Percentiles rank a stretch among this genome's conserved stretches.
phyloP scores from a whole-genome alignment of 2,888 invertebrate genomes.

The Tricholauxania praeusta region DNA sequence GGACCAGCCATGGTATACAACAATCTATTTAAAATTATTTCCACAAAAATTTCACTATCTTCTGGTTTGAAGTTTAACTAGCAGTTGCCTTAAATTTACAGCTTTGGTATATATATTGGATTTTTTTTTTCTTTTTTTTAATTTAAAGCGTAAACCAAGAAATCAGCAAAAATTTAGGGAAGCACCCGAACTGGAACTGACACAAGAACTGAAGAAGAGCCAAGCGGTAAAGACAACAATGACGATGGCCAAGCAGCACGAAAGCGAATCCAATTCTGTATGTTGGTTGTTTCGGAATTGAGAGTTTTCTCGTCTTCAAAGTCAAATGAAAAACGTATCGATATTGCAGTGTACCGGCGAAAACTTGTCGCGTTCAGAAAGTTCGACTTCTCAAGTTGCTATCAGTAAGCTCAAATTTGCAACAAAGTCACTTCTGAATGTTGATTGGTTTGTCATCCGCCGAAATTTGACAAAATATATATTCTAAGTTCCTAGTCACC shows the following conservation, averaged over 20 bases:
- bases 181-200: background rate
- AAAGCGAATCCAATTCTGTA: conserved; percentile 37
- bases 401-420: too few relatives aligned
- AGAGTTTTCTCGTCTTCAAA: conserved; percentile 55
- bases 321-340: conserved; percentile 68
- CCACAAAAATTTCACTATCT: too few relatives aligned
- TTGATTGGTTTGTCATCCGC: too few relatives aligned
- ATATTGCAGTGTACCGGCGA: background rate
- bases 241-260: conserved; percentile 5
- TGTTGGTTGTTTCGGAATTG: background rate
- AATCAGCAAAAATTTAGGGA: background rate
- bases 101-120: conserved; percentile 11
- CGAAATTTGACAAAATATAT: too few relatives aligned
- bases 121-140: background rate
- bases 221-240: background rate
- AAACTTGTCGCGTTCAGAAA: background rate
- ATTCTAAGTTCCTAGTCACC: too few relatives aligned
- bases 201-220: conserved; percentile 3
- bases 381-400: too few relatives aligned
- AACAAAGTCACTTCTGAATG: too few relatives aligned
- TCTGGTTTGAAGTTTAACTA: background rate
- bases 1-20: conserved; percentile 51
- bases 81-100: conserved; percentile 16
- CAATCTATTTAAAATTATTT: too few relatives aligned
- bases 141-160: background rate